Base-by-base conservation (phyloP, 1,140 invertebrate genomes). In the Homarus americanus region DNA sequence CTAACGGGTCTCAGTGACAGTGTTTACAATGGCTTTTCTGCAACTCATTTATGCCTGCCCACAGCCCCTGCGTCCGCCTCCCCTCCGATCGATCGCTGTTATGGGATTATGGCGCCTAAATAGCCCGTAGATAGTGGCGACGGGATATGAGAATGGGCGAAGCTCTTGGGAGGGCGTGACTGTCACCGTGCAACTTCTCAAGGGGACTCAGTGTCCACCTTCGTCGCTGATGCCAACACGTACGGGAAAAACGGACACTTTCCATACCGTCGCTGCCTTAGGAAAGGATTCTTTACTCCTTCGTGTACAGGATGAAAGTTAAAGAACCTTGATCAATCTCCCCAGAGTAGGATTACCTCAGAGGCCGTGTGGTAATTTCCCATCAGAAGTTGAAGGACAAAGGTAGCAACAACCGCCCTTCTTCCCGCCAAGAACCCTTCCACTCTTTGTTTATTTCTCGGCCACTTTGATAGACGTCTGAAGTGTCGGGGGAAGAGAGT, bases 391-490 rank as follows among this genome's bases (percentile, higher is more conserved):
- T 24, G 82, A 41, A 72, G 63, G 63, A 84, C 34, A 41, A 41
- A 84, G 82, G 63, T 84, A 84, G 82, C 63, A n/a, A 69, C 76
- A 66, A 34, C 12, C 49, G 38, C 40, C 58, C 86, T 36, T 40
- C 78, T 72, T 41, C 53, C 78, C 38, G n/a, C 87, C 58, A 73
- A 89, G 63, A 73, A 80, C 87, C 79, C 79, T 82, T 82, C 66
- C 76, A 49, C 79, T 79, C 66, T 82, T 89, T 89, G 87, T 89
- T 89, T 89, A 89, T 89, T 89, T 82, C 87, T 82, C 87, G 38
- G 87, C 78, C 87, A 82, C 87, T 89, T 82, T 89, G 87, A 89
- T 89, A 89, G 87, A 89, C 87, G 87, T 53, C 87, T 89, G 87
- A 89, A 89, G 87, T 89, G 79, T 58, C 63, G 86, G 58, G 78